Evolutionary conservation across 2,797 vertebrate genomes (phyloP).

Genomic region (Anguilla marmorata): DNA sequence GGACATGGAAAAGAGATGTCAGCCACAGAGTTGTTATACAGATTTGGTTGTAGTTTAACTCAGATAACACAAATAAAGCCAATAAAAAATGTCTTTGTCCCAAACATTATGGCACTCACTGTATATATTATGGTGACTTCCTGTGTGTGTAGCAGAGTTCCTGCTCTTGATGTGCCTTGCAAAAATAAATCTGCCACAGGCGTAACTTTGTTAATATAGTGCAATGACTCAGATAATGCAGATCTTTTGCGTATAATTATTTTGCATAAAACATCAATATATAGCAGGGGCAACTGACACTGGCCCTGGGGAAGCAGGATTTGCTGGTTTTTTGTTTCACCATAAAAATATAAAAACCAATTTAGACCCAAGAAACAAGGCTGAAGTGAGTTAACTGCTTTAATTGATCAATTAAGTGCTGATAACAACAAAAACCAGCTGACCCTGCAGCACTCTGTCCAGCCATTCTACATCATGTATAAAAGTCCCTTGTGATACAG

Average conservation of each 20-base stretch:
- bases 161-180: not conserved
- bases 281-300: too few species aligned
- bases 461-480: not conserved
- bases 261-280: too few species aligned
- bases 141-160: not conserved
- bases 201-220: not conserved
- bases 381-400: constrained; percentile 1
- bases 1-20: not conserved
- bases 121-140: too few species aligned
- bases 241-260: too few species aligned
- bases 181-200: not conserved
- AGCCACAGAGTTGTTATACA: not conserved
- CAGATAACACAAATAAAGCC: too few species aligned
- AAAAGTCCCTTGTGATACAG: not conserved
- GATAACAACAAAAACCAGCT: not conserved
- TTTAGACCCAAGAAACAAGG: not conserved
- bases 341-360: not conserved
- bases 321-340: not conserved
- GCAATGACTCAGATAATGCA: too few species aligned
- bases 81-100: too few species aligned
- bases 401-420: not conserved
- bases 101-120: too few species aligned
- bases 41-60: too few species aligned
- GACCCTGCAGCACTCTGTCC: not conserved
- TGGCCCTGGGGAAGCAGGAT: too few species aligned